Evolutionary conservation across 2,113 vertebrate genomes (phyloP).

Genomic region (Ascaphus truei): DNA sequence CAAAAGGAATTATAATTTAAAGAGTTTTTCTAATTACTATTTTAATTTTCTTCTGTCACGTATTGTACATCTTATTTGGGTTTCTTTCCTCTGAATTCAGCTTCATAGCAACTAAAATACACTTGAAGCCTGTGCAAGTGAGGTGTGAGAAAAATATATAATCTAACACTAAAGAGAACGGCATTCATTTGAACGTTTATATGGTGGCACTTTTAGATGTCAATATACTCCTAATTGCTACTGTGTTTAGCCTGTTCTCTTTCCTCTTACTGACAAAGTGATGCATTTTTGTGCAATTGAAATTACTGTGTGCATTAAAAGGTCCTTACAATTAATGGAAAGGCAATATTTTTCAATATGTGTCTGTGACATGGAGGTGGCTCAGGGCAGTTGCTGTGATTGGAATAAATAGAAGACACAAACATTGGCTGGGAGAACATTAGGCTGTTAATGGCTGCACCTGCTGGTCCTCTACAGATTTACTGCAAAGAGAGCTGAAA

Average conservation of each 20-base stretch:
- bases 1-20: too few species aligned
- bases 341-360: conserved; percentile 60
- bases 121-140: too few species aligned
- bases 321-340: conserved; percentile 61
- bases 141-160: too few species aligned
- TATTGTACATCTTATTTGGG: too few species aligned
- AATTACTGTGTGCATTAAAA: conserved; percentile 63
- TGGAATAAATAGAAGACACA: conserved; percentile 54
- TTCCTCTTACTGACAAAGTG: conserved; percentile 42
- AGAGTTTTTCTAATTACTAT: too few species aligned
- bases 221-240: background rate
- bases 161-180: too few species aligned
- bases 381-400: conserved; percentile 43
- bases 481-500: conserved; percentile 52
- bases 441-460: conserved; percentile 61
- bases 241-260: conserved; percentile 32
- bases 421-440: conserved; percentile 41
- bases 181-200: too few species aligned
- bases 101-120: too few species aligned
- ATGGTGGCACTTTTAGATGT: too few species aligned
- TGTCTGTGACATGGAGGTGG: conserved; percentile 40
- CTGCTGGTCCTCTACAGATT: conserved; percentile 71
- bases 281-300: conserved; percentile 51
- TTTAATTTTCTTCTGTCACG: too few species aligned
- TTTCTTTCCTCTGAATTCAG: too few species aligned